phyloP scores from a whole-genome alignment of 2,113 vertebrate species.

The Phalacrocorax aristotelis region DNA sequence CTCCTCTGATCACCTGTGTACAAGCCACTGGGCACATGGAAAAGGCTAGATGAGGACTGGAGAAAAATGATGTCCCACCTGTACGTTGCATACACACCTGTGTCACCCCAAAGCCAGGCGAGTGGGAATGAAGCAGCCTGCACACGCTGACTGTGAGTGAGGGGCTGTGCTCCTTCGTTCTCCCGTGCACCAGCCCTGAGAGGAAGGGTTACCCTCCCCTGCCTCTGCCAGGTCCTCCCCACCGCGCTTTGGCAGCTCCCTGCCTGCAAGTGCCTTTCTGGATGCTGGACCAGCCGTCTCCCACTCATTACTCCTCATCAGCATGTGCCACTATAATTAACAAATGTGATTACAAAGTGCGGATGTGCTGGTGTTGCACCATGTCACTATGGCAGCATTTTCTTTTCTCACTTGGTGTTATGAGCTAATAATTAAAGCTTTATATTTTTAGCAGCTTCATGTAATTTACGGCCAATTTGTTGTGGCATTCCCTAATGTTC shows the following conservation, averaged over 20 bases:
- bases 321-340: neutral
- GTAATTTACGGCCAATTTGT: constrained; percentile 20
- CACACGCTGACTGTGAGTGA: rapidly evolving
- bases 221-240: rapidly evolving
- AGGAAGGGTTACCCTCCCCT: rapidly evolving
- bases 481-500: neutral
- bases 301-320: neutral
- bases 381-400: constrained; percentile 12
- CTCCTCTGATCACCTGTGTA: rapidly evolving
- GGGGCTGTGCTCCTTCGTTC: neutral
- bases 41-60: neutral
- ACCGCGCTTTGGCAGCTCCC: rapidly evolving
- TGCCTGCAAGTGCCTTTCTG: neutral
- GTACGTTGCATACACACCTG: rapidly evolving
- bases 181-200: rapidly evolving
- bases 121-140: neutral
- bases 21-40: rapidly evolving
- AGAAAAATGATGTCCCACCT: neutral
- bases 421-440: constrained; percentile 50
- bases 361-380: neutral
- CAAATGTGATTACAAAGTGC: neutral
- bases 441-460: constrained; percentile 2
- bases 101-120: neutral
- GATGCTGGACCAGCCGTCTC: neutral
- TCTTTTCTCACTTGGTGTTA: neutral